Evolutionary conservation across 1,140 invertebrate genomes (phyloP), one percentile per base, ranked within the genome.

Genomic region (Bombus superbus): DNA sequence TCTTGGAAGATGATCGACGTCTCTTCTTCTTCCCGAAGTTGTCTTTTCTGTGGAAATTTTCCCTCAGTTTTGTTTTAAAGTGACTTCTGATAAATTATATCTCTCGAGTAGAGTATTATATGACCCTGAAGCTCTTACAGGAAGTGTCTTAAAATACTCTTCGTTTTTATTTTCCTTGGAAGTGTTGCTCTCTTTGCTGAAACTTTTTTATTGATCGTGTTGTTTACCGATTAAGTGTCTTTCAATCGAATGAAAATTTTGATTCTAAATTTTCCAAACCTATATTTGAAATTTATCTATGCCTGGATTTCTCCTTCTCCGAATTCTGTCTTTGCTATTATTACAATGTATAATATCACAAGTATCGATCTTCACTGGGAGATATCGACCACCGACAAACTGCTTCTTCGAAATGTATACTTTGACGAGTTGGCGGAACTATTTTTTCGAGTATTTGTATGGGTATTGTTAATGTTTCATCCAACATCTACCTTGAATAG

Each of bases 401-500:
- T 15, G 42, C 32, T 81, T 2, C 40, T 42, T 74, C 40, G 22
- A 22, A 64, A 64, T 13, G 11, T 47, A 25, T 32, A 47, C 42
- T 47, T 79, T 66, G 32, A 42, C 47, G 18, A 53, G 18, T 22
- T 53, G 47, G 47, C 28, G 69, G 68, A 22, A 40, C 38, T 25
- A 22, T 53, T 64, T 13, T 79, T 40, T 62, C 47, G 53, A 71
- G n/a, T 44, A 66, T 78, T 35, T 79, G 25, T 35, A 59, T 82
- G 79, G 40, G 69, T 74, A 44, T 76, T 74, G 42, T 81, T 81
- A 74, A 82, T 74, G 72, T 66, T 64, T 75, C 69, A 86, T 86
- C 79, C 79, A 82, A 86, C 66, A 40, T 71, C 57, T 83, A 81
- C 81, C 81, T 86, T 86, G 53, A 76, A 86, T 69, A 69, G 53